phyloP scores from a whole-genome alignment of 2,797 vertebrate species.

The Typhlichthys subterraneus region DNA sequence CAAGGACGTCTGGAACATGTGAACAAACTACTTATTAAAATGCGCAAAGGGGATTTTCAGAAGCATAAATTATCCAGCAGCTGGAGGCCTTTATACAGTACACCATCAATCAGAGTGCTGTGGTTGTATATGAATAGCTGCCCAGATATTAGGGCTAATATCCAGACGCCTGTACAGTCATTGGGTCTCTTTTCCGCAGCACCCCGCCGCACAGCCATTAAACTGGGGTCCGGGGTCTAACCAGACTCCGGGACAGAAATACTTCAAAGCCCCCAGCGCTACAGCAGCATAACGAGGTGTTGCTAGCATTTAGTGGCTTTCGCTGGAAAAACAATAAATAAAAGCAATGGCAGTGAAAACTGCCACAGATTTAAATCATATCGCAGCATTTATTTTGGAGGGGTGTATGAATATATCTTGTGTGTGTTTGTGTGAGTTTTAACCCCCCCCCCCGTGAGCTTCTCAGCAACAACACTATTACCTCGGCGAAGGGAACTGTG shows the following conservation, averaged over 20 bases:
- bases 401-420: constrained; percentile 27
- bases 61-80: constrained; percentile 27
- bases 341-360: constrained; percentile 62
- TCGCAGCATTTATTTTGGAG: constrained; percentile 52
- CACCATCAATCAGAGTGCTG: constrained; percentile 41
- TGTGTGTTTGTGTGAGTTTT: too few species aligned
- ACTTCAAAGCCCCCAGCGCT: constrained; percentile 53
- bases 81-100: background rate
- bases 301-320: constrained; percentile 66
- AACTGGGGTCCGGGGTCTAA: constrained; percentile 38
- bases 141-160: constrained; percentile 36
- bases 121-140: constrained; percentile 33
- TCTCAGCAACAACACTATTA: constrained; percentile 48
- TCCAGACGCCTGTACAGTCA: constrained; percentile 43
- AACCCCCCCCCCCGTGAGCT: constrained; percentile 21
- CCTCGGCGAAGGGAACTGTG: constrained; percentile 41
- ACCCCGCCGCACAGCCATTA: constrained; percentile 47
- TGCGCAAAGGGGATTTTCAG: constrained; percentile 18
- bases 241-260: constrained; percentile 55
- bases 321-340: constrained; percentile 70
- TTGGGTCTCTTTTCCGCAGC: constrained; percentile 44
- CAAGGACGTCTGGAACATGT: constrained; percentile 10
- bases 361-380: constrained; percentile 55
- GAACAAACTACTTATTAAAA: constrained; percentile 18
- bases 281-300: constrained; percentile 48